These are phyloP conservation scores for Carcina quercana DNA, from an alignment of 2,888 invertebrate species.

Conservation along the genomic window DNA sequence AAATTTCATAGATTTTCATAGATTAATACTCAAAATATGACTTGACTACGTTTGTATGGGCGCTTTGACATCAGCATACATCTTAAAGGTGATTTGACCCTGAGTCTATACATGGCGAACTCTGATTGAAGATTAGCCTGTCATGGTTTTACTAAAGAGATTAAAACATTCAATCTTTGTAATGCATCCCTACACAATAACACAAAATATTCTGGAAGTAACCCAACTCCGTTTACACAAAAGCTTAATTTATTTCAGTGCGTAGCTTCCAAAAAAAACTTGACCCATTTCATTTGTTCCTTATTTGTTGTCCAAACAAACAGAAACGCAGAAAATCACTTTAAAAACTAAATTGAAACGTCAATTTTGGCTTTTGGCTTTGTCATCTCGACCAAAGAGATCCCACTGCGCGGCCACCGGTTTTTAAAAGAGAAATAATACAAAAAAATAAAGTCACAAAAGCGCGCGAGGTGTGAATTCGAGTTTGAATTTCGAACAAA, in stretches of 20 bases:
- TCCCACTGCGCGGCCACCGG: slow-evolving; percentile 21
- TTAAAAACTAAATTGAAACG: slow-evolving; percentile 23
- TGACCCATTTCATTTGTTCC: slow-evolving; percentile 15
- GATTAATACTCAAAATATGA: no score
- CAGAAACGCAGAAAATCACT: slow-evolving; percentile 14
- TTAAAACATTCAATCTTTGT: background rate
- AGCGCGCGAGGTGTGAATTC: slow-evolving; percentile 28
- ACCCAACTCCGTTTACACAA: slow-evolving; percentile 1
- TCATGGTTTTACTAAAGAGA: background rate
- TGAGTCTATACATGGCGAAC: no score
- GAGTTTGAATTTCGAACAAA: slow-evolving; percentile 21
- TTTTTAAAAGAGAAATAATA: slow-evolving; percentile 2
- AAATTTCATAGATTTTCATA: no score
- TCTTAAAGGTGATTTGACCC: background rate
- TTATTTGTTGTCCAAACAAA: slow-evolving; percentile 7
- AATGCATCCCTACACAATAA: background rate
- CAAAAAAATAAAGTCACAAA: slow-evolving; percentile 17
- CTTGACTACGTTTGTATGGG: no score
- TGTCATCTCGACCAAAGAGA: slow-evolving; percentile 19
- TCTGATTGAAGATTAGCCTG: no score
- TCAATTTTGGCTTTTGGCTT: slow-evolving; percentile 20
- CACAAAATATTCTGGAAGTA: background rate
- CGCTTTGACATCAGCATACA: no score
- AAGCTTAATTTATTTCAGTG: slow-evolving; percentile 3
- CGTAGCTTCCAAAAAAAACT: slow-evolving; percentile 3